Base-by-base conservation (phyloP, 2,113 vertebrate genomes). In the Pseudorasbora parva region DNA sequence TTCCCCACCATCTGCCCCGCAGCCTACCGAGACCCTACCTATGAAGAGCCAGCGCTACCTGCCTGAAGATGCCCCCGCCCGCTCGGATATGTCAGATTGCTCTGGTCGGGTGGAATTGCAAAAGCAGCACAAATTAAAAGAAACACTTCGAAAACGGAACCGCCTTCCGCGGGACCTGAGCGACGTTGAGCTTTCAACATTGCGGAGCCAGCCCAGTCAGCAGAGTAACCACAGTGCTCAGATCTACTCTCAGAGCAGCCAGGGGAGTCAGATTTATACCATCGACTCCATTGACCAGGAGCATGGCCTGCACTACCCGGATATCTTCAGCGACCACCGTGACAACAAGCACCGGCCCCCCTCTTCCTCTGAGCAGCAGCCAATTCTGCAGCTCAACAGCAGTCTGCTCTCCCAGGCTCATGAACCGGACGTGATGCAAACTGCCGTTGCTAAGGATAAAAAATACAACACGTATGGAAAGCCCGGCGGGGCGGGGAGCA, bases 1-100 rank as follows among this genome's bases (percentile, higher is more conserved):
- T 89, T 91, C 0, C 86, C 89, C 12, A 5, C 85, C 4, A 92
- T 95, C 9, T 88, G 83, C 0, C 82, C 88, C 79, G 86, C 95
- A 6, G 0, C 86, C 87, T 0, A 93, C 78, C 8, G 96, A 96
- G 37, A 90, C 94, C 82, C 90, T 25, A 94, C 95, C 94, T 2
- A 84, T 97, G 86, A 99, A 98, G 89, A 96, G 95, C 69, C 95
- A 97, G 85, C 93, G 96, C 76, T 99, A 97, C 88, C 93, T 99
- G 64, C 97, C 97, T 0, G 97, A 99, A 87, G 98, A 99, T 62
- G 93, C 96, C 2, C 94, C 93, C 0, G 23, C 60, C 17, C 95
- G 95, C 89, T 99, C 98, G 0, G 97, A 98, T 89, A 93, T 97
- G 64, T 99, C 98, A 0, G 97, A 99, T 87, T 91, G 96, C 78